Evolutionary conservation across 1,140 invertebrate genomes (phyloP), one percentile per base, ranked within the genome.

Genomic region (Drosophila grimshawi): DNA sequence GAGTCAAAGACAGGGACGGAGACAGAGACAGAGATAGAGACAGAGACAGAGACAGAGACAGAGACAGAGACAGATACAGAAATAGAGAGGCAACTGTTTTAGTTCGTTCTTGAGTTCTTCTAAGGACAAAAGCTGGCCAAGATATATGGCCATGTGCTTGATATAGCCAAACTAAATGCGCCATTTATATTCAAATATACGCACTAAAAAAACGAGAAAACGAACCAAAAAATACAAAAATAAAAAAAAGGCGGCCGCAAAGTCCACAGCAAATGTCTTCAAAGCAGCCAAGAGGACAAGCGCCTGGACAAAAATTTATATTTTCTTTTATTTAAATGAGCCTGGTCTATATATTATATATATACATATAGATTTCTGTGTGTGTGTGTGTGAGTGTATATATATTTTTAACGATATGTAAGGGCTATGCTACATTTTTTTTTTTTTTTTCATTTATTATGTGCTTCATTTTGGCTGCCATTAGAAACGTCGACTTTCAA

Each of bases 121-220:
- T 60, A 71, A 62, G 78, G 64, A 61, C 81, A 77, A 86, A 86
- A 72, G 78, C 81, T 80, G 73, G 72, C 72, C 76, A 85, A 88
- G 83, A 89, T 88, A 88, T 88, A 89, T 88, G 85, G 77, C 66
- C 67, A 81, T 89, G 85, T 89, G 85, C 85, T 88, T 88, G 83
- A 86, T 86, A 86, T 86, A 86, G 83, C 88, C 83, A 76, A 76
- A 89, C 85, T 89, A 89, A 89, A 89, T 89, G 85, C 70, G 64
- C 85, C 85, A 89, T 89, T 89, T 89, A 89, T 89, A 89, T 89
- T 89, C 85, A 89, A 89, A 89, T 89, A 89, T 85, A 81, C 86
- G 81, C 85, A 85, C 85, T 89, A 88, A 88, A 89, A 88, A 88
- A 89, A 89, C 56, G 49, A 73, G 55, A 66, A 67, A 66, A 64